Conservation (phyloP, 2,888 invertebrate genomes). For the Aphodius granarius region DNA sequence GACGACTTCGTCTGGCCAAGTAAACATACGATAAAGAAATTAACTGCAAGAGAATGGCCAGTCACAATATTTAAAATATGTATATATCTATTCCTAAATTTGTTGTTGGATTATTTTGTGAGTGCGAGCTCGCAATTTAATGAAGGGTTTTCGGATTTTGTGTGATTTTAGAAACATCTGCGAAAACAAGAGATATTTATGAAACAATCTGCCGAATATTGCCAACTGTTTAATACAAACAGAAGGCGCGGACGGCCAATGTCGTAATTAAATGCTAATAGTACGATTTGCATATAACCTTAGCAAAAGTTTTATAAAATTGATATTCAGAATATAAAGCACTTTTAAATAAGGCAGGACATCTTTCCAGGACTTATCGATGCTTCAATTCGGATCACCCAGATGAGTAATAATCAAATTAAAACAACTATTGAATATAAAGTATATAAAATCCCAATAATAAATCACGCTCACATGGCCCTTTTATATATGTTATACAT, state of each 20-base stretch:
- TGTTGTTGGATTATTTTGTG: too few species aligned
- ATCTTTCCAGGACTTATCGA: not conserved
- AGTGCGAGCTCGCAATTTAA: not conserved
- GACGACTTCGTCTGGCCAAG: not conserved
- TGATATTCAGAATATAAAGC: constrained; percentile 7
- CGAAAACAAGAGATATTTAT: not conserved
- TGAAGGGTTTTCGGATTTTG: too few species aligned
- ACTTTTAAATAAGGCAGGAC: not conserved
- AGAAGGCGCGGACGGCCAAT: not conserved
- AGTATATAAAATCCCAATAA: too few species aligned
- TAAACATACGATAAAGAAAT: not conserved
- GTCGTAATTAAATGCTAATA: constrained; percentile 13
- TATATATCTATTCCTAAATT: too few species aligned
- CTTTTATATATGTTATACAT: not conserved
- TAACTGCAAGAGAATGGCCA: too few species aligned
- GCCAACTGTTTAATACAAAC: constrained; percentile 1
- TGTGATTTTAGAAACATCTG: not conserved
- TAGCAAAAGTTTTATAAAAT: constrained; percentile 6
- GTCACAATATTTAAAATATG: too few species aligned
- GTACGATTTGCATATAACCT: constrained; percentile 12
- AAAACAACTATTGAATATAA: too few species aligned
- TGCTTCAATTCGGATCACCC: not conserved
- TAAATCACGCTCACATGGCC: too few species aligned
- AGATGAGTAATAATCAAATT: not conserved
- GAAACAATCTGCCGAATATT: constrained; percentile 6